Base-by-base conservation (phyloP, 2,888 invertebrate species). In the Drosophila robusta region DNA sequence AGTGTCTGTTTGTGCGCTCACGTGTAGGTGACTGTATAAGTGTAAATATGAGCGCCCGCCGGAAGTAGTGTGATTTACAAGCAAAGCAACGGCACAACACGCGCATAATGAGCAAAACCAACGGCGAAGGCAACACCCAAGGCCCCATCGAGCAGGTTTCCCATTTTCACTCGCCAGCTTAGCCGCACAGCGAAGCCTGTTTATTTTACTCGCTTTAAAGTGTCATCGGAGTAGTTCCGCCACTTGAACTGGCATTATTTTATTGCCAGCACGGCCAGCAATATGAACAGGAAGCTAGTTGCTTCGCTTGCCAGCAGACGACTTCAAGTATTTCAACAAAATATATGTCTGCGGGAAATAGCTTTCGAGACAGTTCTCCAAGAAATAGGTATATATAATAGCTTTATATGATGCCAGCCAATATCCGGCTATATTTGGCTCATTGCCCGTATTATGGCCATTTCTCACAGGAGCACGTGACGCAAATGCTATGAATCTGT, bases 61-160 rank as follows among this genome's bases (percentile, higher is more conserved):
- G 87, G 87, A 89, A 87, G 78, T 87, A 89, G 89, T 89, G 87
- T 80, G 87, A 83, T 83, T 89, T 87, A 89, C 87, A 80, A 70
- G 83, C 68, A 64, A 61, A 57, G 52, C 49, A 54, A 57, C 56
- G 32, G 60, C 57, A 56, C 62, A 64, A 51, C 78, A 18, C 61
- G 62, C 70, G 75, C 70, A 87, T 81, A 87, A 87, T 81, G 78
- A 81, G 86, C 78, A 69, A 76, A 54, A 26, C 45, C 54, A 52
- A 66, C 65, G 52, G 38, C 47, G 64, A 54, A 45, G 50, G 16
- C 55, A 49, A 54, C 49, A 57, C 9, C 16, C n/a, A 32, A 44
- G 36, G n/a, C 32, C 24, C 9, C 50, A 39, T 52, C 9, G 29
- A 54, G 58, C 51, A 49, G 29, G 38, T 52, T 34, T 22, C 22